phyloP scores from a whole-genome alignment of 2,888 invertebrate genomes.

The Caenorhabditis sp. region DNA sequence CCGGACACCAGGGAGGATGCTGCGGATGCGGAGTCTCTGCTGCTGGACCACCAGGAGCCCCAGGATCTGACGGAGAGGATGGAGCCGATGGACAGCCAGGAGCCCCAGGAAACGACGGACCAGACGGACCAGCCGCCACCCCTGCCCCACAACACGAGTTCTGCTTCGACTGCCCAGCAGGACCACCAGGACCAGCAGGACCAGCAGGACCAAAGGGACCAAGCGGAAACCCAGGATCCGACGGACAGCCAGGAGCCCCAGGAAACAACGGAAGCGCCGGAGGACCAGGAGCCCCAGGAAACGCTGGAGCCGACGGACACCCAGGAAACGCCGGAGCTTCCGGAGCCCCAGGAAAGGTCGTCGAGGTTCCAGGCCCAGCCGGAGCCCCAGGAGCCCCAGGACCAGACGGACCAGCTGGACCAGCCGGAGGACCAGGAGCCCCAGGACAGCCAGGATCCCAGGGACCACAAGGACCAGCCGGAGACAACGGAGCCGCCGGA shows the following conservation, averaged over 20 bases:
- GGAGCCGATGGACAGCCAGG: slow-evolving; percentile 69
- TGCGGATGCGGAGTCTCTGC: slow-evolving; percentile 69
- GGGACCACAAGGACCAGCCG: slow-evolving; percentile 69
- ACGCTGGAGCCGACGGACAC: slow-evolving; percentile 67
- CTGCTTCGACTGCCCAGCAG: slow-evolving; percentile 72
- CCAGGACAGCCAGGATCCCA: slow-evolving; percentile 66
- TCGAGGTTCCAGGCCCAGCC: slow-evolving; percentile 66
- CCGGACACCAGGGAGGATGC: slow-evolving; percentile 61
- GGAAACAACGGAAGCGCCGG: slow-evolving; percentile 68
- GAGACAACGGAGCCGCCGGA: slow-evolving; percentile 70
- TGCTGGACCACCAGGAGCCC: slow-evolving; percentile 66
- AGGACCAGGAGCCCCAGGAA: slow-evolving; percentile 69
- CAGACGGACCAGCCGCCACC: slow-evolving; percentile 71
- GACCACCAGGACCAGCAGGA: slow-evolving; percentile 70
- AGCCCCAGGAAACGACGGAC: slow-evolving; percentile 70
- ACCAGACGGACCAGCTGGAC: slow-evolving; percentile 67
- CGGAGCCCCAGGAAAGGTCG: slow-evolving; percentile 69
- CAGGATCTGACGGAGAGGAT: slow-evolving; percentile 66
- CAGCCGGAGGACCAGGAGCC: slow-evolving; percentile 69
- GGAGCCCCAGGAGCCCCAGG: slow-evolving; percentile 69
- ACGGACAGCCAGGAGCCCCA: slow-evolving; percentile 65
- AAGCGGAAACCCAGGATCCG: slow-evolving; percentile 67
- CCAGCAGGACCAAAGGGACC: slow-evolving; percentile 71
- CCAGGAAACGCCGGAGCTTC: slow-evolving; percentile 69
- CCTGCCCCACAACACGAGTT: slow-evolving; percentile 68